Percentiles rank a stretch among this genome's conserved stretches.
Conservation (phyloP, 2,113 vertebrate species). For the Tetrax tetrax region DNA sequence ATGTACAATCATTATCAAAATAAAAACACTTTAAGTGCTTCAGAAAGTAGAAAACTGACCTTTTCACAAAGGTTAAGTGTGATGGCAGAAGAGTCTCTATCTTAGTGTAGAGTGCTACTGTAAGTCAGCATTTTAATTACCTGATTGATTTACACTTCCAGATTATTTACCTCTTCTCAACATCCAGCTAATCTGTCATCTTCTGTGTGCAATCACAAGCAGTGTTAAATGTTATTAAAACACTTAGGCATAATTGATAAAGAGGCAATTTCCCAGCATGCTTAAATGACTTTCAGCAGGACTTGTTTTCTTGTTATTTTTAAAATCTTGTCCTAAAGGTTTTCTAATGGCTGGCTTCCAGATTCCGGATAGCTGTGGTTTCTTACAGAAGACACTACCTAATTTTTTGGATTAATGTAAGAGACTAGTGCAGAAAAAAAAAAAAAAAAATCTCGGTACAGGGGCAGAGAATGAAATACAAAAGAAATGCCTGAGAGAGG, state of each 20-base stretch:
- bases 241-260: constrained; percentile 20
- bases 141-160: constrained; percentile 15
- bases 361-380: not conserved
- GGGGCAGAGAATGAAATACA: not conserved
- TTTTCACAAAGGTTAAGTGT: constrained; percentile 19
- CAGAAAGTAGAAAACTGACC: constrained; percentile 12
- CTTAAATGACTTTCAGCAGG: not conserved
- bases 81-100: not conserved
- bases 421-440: not conserved
- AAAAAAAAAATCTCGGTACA: not conserved
- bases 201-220: constrained; percentile 22
- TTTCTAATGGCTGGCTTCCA: not conserved
- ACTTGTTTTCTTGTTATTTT: not conserved
- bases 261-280: not conserved
- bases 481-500: rapidly evolving
- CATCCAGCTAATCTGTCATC: constrained; percentile 7
- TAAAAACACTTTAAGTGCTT: constrained; percentile 2
- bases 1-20: not conserved
- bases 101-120: not conserved
- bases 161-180: constrained; percentile 25
- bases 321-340: not conserved
- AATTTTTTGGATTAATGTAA: not conserved
- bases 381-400: not conserved
- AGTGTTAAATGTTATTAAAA: constrained; percentile 46
- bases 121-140: constrained; percentile 36